These are phyloP conservation scores for Macropis europaea DNA, from an alignment of 2,888 invertebrate species.

Conservation along the genomic window DNA sequence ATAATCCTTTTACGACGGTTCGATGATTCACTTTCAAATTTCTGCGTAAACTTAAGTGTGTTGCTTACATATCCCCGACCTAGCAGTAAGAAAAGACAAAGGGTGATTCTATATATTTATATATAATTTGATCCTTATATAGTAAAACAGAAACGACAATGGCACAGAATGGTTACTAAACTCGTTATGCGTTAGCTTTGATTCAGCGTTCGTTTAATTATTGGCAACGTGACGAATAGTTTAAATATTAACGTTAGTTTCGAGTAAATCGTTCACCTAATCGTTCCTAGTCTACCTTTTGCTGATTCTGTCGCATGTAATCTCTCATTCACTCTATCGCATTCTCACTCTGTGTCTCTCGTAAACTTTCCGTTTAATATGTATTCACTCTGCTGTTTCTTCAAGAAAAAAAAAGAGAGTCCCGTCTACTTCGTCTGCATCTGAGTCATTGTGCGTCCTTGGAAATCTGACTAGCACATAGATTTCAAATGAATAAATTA, in stretches of 20 bases:
- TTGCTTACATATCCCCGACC: conserved; percentile 36
- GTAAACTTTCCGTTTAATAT: neutral
- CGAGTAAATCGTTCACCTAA: conserved; percentile 44
- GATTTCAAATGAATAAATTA: conserved; percentile 56
- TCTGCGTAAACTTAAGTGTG: conserved; percentile 40
- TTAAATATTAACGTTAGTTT: conserved; percentile 58
- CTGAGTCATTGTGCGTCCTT: conserved; percentile 68
- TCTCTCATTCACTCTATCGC: conserved; percentile 47
- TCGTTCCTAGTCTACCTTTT: conserved; percentile 45
- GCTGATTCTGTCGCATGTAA: conserved; percentile 24
- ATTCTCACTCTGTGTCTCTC: conserved; percentile 36
- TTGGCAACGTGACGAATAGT: conserved; percentile 63
- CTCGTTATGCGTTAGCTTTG: conserved; percentile 67
- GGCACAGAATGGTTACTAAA: conserved; percentile 68
- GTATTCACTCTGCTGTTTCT: conserved; percentile 28
- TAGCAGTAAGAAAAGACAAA: conserved; percentile 59
- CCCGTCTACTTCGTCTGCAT: conserved; percentile 37
- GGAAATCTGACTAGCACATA: conserved; percentile 71
- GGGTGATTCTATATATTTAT: conserved; percentile 50
- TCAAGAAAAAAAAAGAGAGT: conserved; percentile 9
- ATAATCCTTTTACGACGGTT: conserved; percentile 8
- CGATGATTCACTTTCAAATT: conserved; percentile 38
- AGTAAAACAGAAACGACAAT: conserved; percentile 66
- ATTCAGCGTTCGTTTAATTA: conserved; percentile 65
- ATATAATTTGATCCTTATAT: conserved; percentile 54